phyloP scores from a whole-genome alignment of 92 coral and sea anemone species.

The Pocillopora meandrina region DNA sequence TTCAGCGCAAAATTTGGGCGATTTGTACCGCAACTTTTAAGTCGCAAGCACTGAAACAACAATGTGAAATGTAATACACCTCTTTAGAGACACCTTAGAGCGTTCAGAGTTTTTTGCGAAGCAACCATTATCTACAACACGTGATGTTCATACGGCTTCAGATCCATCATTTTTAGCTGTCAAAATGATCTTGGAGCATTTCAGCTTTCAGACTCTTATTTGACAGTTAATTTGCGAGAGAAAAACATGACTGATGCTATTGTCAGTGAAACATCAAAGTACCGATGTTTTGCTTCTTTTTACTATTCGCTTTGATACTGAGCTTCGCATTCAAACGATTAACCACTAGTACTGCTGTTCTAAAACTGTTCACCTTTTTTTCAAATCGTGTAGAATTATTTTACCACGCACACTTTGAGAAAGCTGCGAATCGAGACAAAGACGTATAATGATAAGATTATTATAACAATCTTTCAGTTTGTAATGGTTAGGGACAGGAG shows the following conservation, averaged over 20 bases:
- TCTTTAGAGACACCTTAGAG: not conserved
- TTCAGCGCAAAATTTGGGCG: not conserved
- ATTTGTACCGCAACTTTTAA: conserved; percentile 1
- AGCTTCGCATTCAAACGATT: not conserved
- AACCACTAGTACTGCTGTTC: not conserved
- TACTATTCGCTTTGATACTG: not conserved
- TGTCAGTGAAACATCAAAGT: not conserved
- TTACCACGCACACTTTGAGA: too few relatives aligned
- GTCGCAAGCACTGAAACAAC: not conserved
- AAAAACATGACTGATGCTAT: not conserved
- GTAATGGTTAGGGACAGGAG: not conserved
- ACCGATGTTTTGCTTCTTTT: not conserved
- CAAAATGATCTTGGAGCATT: not conserved
- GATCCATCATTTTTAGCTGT: conserved; percentile 1
- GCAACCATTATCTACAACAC: conserved; percentile 2
- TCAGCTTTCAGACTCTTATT: not conserved
- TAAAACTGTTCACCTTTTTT: too few relatives aligned
- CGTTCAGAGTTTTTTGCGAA: not conserved
- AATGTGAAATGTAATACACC: not conserved
- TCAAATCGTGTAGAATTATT: too few relatives aligned
- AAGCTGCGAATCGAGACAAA: too few relatives aligned
- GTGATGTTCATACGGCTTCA: conserved; percentile 14
- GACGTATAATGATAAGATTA: too few relatives aligned
- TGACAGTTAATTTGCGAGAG: conserved; percentile 14
- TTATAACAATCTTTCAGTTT: too few relatives aligned